Evolutionary conservation across 2,797 vertebrate species (phyloP), one percentile per base, ranked within the genome.

Genomic region (Crypturellus tataupa): DNA sequence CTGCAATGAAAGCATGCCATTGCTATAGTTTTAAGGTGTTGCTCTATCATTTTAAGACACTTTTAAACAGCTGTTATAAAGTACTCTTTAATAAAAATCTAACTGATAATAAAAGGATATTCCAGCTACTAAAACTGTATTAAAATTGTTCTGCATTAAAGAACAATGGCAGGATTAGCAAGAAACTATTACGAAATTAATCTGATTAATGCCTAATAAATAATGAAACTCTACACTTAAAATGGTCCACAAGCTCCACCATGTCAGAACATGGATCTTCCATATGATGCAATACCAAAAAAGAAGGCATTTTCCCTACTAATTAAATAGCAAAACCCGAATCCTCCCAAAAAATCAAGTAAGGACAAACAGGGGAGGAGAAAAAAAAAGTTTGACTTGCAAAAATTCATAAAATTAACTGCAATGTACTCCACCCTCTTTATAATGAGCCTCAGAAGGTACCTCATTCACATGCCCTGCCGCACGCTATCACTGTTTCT

Each of bases 201-300:
- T 96, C 94, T 86, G 81, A 96, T 97, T 97, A 97, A 94, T 97
- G 95, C 95, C 94, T 90, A 95, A 96, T 97, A 97, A 98, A 98
- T 95, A 96, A 80, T 68, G 90, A 94, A 95, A 93, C 97, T 42
- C 64, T 31, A 90, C 55, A 56, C 94, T 97, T 97, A 95, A 97
- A 97, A 97, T 96, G 96, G 97, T 95, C 96, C 96, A 94, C 95
- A 96, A 95, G 96, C 89, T 95, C 72, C 35, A 90, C 97, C 97
- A 95, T 97, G 97, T 97, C 97, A 96, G 95, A 96, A 98, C 96
- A 94, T 12, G 85, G 96, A 95, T 91, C 89, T 90, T 25, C 37
- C 29, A 70, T 18, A 59, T 80, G 80, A 94, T 69, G 96, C 95
- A 97, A 97, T 94, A 89, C 87, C 94, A 69, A 86, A 90, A 92